Evolutionary conservation across 2,797 vertebrate species (phyloP).

Genomic region (Gambusia yucatana): DNA sequence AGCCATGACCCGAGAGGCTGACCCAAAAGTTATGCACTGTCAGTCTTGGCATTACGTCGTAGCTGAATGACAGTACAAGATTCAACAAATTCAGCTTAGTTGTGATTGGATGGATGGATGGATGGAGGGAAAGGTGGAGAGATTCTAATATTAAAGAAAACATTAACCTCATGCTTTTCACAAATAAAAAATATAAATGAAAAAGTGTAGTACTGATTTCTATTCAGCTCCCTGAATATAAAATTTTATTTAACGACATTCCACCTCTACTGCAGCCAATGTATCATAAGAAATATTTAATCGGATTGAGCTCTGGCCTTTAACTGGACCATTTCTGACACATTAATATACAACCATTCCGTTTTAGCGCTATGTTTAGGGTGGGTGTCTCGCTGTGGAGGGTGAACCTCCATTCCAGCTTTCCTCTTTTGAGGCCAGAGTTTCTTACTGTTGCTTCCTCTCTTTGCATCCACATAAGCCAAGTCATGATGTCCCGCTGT

Average conservation of each 20-base stretch:
- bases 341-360: neutral
- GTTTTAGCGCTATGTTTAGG: no score
- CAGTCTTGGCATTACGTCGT: constrained; percentile 39
- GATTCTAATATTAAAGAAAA: neutral
- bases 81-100: neutral
- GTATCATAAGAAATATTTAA: neutral
- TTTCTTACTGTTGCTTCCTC: constrained; percentile 5
- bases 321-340: neutral
- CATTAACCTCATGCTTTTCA: neutral
- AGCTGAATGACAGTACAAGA: constrained; percentile 19
- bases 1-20: constrained; percentile 36
- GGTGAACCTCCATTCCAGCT: no score
- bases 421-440: neutral
- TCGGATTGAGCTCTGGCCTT: neutral
- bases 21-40: constrained; percentile 18
- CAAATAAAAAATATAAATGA: neutral
- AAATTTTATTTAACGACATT: neutral
- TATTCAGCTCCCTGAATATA: neutral
- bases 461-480: neutral
- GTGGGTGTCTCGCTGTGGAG: no score
- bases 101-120: neutral
- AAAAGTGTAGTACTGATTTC: neutral
- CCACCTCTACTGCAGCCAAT: no score
- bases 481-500: constrained; percentile 20
- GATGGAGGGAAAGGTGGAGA: no score